Base-by-base conservation (phyloP, 2,113 vertebrate genomes). In the Oreochromis spilurus region DNA sequence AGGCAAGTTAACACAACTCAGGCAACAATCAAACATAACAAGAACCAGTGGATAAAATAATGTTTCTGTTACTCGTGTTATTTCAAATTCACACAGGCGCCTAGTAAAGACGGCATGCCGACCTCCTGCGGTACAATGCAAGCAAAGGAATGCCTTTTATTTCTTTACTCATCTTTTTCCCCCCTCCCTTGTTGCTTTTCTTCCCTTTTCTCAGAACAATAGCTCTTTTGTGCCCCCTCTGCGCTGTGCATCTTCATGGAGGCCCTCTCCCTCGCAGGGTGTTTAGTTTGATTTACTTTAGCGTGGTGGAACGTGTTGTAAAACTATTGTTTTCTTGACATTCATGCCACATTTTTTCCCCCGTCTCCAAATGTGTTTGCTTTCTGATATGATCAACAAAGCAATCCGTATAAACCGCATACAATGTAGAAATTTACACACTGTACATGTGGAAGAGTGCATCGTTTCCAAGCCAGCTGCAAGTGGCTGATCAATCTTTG, bases 1-100 rank as follows among this genome's bases (percentile, higher is more conserved):
- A 94, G 82, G 93, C 94, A 93, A 90, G 94, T 95, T 92, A 94
- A 93, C 58, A 82, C 75, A 84, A 90, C 62, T 92, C 79, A 62
- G 29, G 48, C 89, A 58, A 85, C 11, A 82, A 88, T 38, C 83
- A 90, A 91, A 88, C 78, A 87, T 21, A 88, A 93, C 80, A 84
- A 84, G 55, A 43, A 60, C 31, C 70, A 85, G 40, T 34, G 84
- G 54, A 81, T 88, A 85, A 87, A 93, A 88, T 90, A 79, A 90
- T 85, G 84, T 86, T 91, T 90, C 72, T 90, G 85, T 92, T 86
- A 89, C 90, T 87, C 38, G 3, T 89, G 91, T 94, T 94, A 91
- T 93, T 94, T 90, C 79, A 92, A 92, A 90, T 88, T 93, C 77
- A 89, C 85, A 83, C 87, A 90, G 92, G 83, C 86, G 55, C 80